These are phyloP conservation scores for Chelonia mydas DNA, from an alignment of 2,797 vertebrate genomes.

Conservation along the genomic window DNA sequence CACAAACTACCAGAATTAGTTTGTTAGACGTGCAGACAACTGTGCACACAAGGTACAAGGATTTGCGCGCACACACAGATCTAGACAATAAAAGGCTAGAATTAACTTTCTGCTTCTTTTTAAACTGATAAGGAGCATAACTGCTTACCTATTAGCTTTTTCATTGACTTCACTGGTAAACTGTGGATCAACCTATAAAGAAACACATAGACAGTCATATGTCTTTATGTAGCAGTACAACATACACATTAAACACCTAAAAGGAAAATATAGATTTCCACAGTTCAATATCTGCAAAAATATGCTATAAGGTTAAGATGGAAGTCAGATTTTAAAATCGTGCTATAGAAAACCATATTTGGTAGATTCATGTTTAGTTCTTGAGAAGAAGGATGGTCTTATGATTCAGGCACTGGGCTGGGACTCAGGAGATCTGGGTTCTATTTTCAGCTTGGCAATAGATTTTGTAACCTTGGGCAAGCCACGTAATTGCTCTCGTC, in stretches of 20 bases:
- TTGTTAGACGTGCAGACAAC: fast-evolving
- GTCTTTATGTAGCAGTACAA: neutral
- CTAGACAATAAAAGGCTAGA: neutral
- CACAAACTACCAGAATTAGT: fast-evolving
- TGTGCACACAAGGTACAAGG: fast-evolving
- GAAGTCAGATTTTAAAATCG: neutral
- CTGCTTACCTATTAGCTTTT: slow-evolving; percentile 76
- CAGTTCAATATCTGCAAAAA: neutral
- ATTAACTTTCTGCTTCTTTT: neutral
- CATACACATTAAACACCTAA: neutral
- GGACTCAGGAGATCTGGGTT: neutral
- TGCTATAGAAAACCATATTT: no score
- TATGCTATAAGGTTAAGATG: neutral
- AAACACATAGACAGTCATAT: neutral
- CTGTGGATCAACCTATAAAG: slow-evolving; percentile 87
- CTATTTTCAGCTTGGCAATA: neutral
- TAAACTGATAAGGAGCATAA: neutral
- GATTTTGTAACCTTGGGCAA: neutral
- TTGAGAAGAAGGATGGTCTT: neutral
- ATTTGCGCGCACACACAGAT: neutral
- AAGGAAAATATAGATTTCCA: neutral
- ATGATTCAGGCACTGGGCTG: neutral
- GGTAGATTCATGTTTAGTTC: neutral
- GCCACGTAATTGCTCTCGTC: neutral
- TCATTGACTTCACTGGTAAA: slow-evolving; percentile 87